Evolutionary conservation across 2,888 invertebrate genomes (phyloP).

Genomic region (Hirtodrosophila alboralis): DNA sequence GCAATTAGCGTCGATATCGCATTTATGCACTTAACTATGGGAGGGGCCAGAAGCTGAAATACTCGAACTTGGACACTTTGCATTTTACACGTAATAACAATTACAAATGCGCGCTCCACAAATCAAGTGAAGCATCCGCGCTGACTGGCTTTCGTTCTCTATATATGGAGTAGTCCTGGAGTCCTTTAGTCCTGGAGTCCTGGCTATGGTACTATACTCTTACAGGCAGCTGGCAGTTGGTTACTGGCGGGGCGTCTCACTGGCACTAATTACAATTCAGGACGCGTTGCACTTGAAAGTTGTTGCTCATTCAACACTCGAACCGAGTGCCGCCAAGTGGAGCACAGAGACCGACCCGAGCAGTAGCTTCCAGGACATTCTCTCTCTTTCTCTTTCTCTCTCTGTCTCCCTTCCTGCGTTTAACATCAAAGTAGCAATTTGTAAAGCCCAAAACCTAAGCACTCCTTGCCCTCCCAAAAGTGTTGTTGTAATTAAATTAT

Average conservation of each 20-base stretch:
- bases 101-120: constrained; percentile 74
- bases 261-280: constrained; percentile 79
- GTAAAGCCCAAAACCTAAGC: constrained; percentile 4
- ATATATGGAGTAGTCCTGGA: constrained; percentile 13
- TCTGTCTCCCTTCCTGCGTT: neutral
- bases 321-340: constrained; percentile 46
- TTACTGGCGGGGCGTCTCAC: constrained; percentile 18
- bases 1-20: constrained; percentile 67
- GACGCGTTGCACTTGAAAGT: constrained; percentile 77
- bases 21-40: constrained; percentile 40
- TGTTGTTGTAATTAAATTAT: constrained; percentile 81
- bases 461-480: constrained; percentile 27
- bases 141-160: constrained; percentile 4
- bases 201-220: constrained; percentile 23
- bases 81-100: constrained; percentile 74
- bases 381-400: no score
- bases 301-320: constrained; percentile 77
- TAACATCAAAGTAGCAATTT: constrained; percentile 71
- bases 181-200: no score
- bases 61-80: constrained; percentile 40
- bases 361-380: no score
- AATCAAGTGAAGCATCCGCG: constrained; percentile 62
- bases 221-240: constrained; percentile 11
- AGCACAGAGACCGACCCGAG: neutral
- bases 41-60: neutral